Evolutionary conservation across 2,888 invertebrate species (phyloP).

Genomic region (Dynastes hyllus): DNA sequence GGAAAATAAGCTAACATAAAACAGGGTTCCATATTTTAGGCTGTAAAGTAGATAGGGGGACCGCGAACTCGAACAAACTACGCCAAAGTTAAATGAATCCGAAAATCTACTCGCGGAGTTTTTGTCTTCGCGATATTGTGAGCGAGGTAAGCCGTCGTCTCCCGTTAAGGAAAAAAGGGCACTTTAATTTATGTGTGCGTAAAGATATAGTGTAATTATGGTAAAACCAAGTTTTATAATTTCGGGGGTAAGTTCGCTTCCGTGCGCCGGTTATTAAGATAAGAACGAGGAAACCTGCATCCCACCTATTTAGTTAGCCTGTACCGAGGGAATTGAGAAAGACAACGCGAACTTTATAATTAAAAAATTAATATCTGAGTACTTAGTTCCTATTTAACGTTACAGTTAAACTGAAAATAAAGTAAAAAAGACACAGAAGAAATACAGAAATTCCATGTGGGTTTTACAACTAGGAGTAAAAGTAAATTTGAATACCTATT

Average conservation of each 20-base stretch:
- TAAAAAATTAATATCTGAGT: background rate
- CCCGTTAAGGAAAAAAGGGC: background rate
- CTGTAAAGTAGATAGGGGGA: background rate
- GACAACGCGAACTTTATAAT: constrained; percentile 10
- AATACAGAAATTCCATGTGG: no score
- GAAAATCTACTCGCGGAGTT: constrained; percentile 9
- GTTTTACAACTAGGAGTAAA: no score
- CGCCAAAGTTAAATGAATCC: constrained; percentile 33
- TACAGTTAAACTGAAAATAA: no score
- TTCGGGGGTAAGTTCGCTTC: constrained; percentile 20
- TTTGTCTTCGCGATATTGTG: constrained; percentile 4
- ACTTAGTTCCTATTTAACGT: no score
- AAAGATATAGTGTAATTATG: constrained; percentile 20
- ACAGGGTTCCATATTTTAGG: background rate
- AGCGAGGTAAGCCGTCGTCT: background rate
- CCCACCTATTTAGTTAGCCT: no score
- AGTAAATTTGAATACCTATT: no score
- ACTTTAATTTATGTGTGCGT: constrained; percentile 35
- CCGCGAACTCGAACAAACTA: background rate
- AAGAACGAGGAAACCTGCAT: background rate
- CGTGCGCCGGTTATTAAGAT: constrained; percentile 27
- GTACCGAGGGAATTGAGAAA: background rate
- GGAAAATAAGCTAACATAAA: background rate
- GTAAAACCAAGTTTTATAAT: constrained; percentile 26
- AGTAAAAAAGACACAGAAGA: no score